Percentiles rank a stretch among this genome's conserved stretches.
phyloP scores from a whole-genome alignment of 2,888 invertebrate genomes.

The Stenodera caucasica region DNA sequence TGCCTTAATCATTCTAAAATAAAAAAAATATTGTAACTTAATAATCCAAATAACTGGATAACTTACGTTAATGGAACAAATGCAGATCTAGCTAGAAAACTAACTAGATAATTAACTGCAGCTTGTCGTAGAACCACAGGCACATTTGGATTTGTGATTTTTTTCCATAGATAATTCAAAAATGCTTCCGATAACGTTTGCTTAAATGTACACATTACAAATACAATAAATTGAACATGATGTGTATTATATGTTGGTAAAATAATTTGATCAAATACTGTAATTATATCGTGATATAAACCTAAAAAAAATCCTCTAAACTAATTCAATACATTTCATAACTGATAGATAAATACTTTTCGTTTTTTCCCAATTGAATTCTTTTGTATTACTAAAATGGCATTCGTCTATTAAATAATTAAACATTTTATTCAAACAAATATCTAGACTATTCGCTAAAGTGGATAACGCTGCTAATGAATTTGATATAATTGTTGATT shows the following conservation, averaged over 20 bases:
- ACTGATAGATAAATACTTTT: conserved; percentile 49
- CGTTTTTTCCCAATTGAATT: conserved; percentile 61
- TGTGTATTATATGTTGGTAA: conserved; percentile 81
- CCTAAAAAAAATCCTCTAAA: conserved; percentile 36
- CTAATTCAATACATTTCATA: background rate
- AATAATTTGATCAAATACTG: conserved; percentile 77
- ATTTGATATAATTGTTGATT: conserved; percentile 36
- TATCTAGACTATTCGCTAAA: conserved; percentile 70
- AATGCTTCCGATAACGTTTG: conserved; percentile 64
- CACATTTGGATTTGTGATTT: conserved; percentile 68
- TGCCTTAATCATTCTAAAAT: conserved; percentile 65
- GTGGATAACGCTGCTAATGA: conserved; percentile 9
- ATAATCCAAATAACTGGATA: conserved; percentile 11
- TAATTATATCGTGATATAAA: conserved; percentile 64
- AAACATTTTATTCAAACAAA: conserved; percentile 74
- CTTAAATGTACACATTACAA: conserved; percentile 72
- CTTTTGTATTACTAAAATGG: conserved; percentile 54
- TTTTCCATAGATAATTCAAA: conserved; percentile 72
- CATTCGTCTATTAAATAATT: conserved; percentile 68
- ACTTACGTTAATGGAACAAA: conserved; percentile 64
- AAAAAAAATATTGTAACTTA: background rate
- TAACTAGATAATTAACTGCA: conserved; percentile 73
- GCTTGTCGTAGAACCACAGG: conserved; percentile 68
- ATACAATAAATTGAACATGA: conserved; percentile 77
- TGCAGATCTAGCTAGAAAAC: conserved; percentile 70